Conservation (phyloP, 1,140 invertebrate species). For the Drosophila oshimai region DNA sequence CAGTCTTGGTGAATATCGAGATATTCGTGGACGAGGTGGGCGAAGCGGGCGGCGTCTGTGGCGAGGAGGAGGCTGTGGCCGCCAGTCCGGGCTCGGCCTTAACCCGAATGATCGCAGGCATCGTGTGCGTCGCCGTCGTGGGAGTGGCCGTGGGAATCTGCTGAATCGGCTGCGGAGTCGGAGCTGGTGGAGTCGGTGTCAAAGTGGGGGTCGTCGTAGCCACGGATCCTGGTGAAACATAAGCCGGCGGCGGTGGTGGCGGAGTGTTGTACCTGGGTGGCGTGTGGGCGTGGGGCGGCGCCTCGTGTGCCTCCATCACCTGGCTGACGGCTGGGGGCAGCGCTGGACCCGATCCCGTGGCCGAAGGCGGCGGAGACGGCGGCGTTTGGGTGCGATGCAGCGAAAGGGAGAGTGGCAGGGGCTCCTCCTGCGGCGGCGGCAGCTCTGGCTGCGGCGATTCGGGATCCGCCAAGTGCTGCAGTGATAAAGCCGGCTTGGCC, state of each 20-base stretch:
- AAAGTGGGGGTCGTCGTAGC: constrained; percentile 10
- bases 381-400: constrained; percentile 42
- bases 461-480: constrained; percentile 62
- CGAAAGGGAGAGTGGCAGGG: constrained; percentile 37
- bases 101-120: constrained; percentile 73
- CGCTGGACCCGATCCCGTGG: constrained; percentile 3
- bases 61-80: constrained; percentile 50
- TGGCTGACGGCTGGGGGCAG: constrained; percentile 23
- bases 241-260: constrained; percentile 54
- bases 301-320: constrained; percentile 37
- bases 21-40: constrained; percentile 70
- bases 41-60: constrained; percentile 69
- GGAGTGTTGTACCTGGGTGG: constrained; percentile 67
- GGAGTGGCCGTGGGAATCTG: constrained; percentile 14
- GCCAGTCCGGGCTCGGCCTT: constrained; percentile 74
- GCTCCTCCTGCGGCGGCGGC: constrained; percentile 64
- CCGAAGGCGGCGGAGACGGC: constrained; percentile 52
- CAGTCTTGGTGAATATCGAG: constrained; percentile 82
- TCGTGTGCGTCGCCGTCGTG: constrained; percentile 52
- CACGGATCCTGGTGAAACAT: constrained; percentile 9
- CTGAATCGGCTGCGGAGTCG: constrained; percentile 15
- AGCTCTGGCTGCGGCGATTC: constrained; percentile 58
- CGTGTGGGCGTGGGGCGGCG: constrained; percentile 63
- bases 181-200: constrained; percentile 19
- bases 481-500: constrained; percentile 28